phyloP scores from a whole-genome alignment of 1,140 invertebrate genomes.

The Euwallacea fornicatus region DNA sequence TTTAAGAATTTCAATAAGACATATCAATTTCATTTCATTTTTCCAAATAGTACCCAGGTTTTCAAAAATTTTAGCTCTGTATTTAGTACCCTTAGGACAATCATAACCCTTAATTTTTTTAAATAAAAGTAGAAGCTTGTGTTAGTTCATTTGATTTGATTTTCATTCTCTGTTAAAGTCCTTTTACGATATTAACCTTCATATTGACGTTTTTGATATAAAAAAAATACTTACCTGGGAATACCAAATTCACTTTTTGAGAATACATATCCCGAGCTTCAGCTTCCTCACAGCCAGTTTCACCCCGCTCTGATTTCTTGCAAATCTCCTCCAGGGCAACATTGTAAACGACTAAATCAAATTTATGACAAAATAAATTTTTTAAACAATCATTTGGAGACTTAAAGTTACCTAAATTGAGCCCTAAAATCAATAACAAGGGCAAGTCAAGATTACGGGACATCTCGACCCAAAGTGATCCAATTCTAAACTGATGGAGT shows the following conservation, averaged over 20 bases:
- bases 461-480: slow-evolving; percentile 1
- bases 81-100: no score
- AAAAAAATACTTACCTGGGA: slow-evolving; percentile 5
- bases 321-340: not conserved
- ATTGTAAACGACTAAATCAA: not conserved
- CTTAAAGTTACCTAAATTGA: slow-evolving; percentile 9
- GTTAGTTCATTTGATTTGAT: no score
- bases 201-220: not conserved
- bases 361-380: not conserved
- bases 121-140: no score
- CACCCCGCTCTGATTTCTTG: slow-evolving; percentile 10
- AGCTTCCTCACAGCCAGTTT: slow-evolving; percentile 11
- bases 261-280: not conserved
- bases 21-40: no score
- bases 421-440: not conserved
- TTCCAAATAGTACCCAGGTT: no score
- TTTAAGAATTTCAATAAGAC: no score
- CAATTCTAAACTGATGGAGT: not conserved
- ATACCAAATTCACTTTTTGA: slow-evolving; percentile 1
- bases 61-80: no score
- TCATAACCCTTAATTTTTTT: no score
- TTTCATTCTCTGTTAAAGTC: no score
- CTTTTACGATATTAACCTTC: no score
- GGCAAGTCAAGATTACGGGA: not conserved
- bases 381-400: not conserved